A percentile compares a stretch with the other conserved stretches of the same genome.
Conservation (phyloP, 2,797 vertebrate species). For the Potorous gilbertii region DNA sequence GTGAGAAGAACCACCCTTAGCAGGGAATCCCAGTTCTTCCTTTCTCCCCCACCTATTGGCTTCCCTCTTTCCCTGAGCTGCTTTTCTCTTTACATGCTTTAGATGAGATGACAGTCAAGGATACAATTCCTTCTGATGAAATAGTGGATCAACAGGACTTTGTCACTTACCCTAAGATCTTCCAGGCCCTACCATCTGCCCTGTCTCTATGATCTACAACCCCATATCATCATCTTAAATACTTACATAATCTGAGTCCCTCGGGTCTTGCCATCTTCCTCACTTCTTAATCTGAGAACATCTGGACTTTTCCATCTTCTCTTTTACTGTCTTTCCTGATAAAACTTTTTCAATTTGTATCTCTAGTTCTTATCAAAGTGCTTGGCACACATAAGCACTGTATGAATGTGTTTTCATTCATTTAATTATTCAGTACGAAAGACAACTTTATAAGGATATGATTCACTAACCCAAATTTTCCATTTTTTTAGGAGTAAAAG, state of each 20-base stretch:
- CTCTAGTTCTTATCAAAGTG: background rate
- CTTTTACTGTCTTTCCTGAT: background rate
- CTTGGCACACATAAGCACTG: background rate
- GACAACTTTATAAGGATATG: background rate
- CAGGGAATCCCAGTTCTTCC: background rate
- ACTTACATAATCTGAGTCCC: background rate
- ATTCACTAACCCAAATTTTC: background rate
- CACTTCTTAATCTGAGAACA: background rate
- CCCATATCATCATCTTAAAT: background rate
- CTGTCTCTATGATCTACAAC: background rate
- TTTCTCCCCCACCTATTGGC: background rate
- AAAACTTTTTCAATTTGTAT: background rate
- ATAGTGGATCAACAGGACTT: background rate
- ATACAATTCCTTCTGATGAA: background rate
- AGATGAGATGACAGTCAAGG: background rate
- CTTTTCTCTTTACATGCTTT: background rate
- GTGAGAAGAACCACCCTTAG: background rate
- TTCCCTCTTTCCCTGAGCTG: background rate
- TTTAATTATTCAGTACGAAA: background rate
- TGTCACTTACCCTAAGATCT: background rate
- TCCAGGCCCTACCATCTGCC: background rate
- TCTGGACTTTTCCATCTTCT: background rate
- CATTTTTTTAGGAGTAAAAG: background rate
- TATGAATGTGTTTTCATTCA: background rate
- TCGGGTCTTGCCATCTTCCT: background rate